These are phyloP conservation scores for Lucilia cuprina DNA, from an alignment of 1,140 invertebrate genomes.

Conservation along the genomic window DNA sequence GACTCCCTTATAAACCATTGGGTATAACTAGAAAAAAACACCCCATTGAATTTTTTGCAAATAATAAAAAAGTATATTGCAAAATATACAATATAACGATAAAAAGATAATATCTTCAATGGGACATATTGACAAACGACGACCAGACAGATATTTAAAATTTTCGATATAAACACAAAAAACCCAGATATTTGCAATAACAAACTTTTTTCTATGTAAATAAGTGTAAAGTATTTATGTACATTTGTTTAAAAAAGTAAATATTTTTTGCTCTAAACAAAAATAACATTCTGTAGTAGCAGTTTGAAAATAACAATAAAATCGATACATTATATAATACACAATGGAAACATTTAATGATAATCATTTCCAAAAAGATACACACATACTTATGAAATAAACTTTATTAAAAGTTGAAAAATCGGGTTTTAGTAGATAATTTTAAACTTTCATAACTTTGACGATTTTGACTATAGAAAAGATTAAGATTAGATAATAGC, in stretches of 20 bases:
- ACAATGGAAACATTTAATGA: slow-evolving; percentile 20
- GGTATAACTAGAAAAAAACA: background rate
- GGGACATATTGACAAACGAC: slow-evolving; percentile 27
- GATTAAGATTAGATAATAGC: no score
- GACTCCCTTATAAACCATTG: no score
- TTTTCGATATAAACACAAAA: background rate
- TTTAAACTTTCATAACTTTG: no score
- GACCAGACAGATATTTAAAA: slow-evolving; percentile 24
- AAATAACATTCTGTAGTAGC: background rate
- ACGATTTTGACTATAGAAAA: no score
- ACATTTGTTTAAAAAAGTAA: background rate
- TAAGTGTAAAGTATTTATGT: background rate
- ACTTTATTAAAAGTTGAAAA: no score
- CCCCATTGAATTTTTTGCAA: background rate
- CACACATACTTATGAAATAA: no score
- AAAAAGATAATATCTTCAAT: slow-evolving; percentile 17
- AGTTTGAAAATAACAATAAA: background rate
- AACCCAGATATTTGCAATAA: background rate
- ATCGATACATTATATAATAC: slow-evolving; percentile 10
- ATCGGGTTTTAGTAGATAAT: no score
- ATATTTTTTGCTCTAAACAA: background rate
- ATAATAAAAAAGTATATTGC: no score
- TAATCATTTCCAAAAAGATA: background rate
- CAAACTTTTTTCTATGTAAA: background rate
- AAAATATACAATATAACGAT: no score